These are phyloP conservation scores for Etheostoma nigrum DNA, from an alignment of 2,797 vertebrate species.

Conservation along the genomic window DNA sequence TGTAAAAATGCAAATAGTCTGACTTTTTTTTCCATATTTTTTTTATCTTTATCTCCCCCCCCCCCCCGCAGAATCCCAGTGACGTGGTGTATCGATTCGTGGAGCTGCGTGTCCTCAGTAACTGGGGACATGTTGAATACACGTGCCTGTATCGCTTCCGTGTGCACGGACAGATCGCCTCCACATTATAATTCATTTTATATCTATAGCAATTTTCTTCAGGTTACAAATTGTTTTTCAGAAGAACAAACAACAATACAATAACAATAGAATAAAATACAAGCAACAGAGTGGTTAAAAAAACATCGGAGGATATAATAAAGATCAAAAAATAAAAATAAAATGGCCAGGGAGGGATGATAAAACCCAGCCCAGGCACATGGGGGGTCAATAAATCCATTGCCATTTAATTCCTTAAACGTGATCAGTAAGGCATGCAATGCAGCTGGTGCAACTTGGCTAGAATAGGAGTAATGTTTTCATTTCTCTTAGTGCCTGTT, in stretches of 20 bases:
- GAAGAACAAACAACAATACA: not conserved
- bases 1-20: not conserved
- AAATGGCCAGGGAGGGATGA: not conserved
- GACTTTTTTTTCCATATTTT: not conserved
- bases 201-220: not conserved
- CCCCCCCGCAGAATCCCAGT: constrained; percentile 76
- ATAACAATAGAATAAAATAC: not conserved
- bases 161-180: constrained; percentile 86
- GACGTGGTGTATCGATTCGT: constrained; percentile 78
- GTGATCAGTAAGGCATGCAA: not conserved
- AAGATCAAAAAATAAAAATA: not conserved
- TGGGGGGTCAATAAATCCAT: not conserved
- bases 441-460: not conserved
- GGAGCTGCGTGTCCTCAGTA: constrained; percentile 90
- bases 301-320: not conserved
- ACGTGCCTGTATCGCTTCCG: constrained; percentile 96
- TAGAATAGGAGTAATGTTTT: not conserved
- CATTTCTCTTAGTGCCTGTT: not conserved
- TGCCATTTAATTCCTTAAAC: constrained; percentile 10
- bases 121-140: constrained; percentile 94
- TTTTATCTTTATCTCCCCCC: too few relatives aligned
- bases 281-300: not conserved
- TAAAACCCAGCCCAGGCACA: not conserved
- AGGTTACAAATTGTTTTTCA: not conserved
- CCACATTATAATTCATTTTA: constrained; percentile 3